Base-by-base conservation (phyloP, 2,888 invertebrate species). In the Nymphalis urticae region DNA sequence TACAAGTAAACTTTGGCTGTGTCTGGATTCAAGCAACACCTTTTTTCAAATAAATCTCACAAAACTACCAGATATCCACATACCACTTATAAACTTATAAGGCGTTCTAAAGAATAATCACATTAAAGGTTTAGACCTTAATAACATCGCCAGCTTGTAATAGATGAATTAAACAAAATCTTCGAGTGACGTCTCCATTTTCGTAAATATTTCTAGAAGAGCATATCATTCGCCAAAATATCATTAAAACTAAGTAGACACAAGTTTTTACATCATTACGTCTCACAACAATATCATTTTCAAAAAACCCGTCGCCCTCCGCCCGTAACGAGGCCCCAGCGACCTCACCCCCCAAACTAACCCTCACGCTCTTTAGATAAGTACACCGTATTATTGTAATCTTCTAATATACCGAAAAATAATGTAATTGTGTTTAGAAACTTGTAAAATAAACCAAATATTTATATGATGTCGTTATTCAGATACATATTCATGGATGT, bases 251-350 rank as follows among this genome's bases (percentile, higher is more conserved):
- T 76, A 76, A 68, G 13, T 42, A 42, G 61, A 19, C 13, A 56
- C 63, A 77, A 79, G 78, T 78, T 76, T 78, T 80, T 79, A 78
- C 83, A 77, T 78, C 80, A 79, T 81, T 81, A 80, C 74, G 70
- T 72, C 53, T 75, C 69, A 80, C 83, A 85, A 85, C 83, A 84
- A 84, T 85, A 85, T 85, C 85, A 80, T 82, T 85, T 85, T 84
- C 84, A 83, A 82, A 83, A 82, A 84, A 79, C 79, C n/a, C 51
- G 51, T 16, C 56, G 10, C 58, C 19, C 58, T 32, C 58, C 42
- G 42, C 42, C 24, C 36, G 58, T 68, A 73, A 73, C 74, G 70
- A 76, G 71, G 71, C 71, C 70, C 60, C 67, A 60, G 67, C 70
- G 67, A 66, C 64, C 62, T 62, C 64, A 69, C 71, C 62, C 16